phyloP scores from a whole-genome alignment of 2,797 vertebrate species.

The Ptychadena robeensis region DNA sequence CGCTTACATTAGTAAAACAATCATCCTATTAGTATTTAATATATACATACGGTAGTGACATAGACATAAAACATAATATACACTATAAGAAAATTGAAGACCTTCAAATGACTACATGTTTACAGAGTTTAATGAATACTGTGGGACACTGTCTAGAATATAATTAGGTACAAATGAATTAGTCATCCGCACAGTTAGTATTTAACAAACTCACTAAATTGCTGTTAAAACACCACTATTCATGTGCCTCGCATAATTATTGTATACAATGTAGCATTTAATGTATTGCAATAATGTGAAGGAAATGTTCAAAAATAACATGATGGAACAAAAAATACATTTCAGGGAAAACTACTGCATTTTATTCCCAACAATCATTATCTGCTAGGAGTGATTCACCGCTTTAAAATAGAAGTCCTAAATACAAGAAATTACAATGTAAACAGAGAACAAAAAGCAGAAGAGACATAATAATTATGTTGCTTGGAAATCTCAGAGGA shows the following conservation, averaged over 20 bases:
- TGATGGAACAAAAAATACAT: background rate
- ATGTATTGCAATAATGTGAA: background rate
- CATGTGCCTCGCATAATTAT: conserved; percentile 8
- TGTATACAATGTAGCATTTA: conserved; percentile 3
- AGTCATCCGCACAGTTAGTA: conserved; percentile 18
- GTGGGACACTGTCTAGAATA: background rate
- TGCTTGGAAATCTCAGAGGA: background rate
- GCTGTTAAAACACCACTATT: conserved; percentile 9
- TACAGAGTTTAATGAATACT: conserved; percentile 11
- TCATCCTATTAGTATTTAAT: background rate
- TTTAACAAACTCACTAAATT: conserved; percentile 20
- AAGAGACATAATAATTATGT: background rate
- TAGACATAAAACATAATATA: background rate
- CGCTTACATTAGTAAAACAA: background rate
- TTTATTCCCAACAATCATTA: background rate
- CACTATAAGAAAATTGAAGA: background rate
- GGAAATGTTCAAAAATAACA: conserved; percentile 7
- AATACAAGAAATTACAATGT: background rate
- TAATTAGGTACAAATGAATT: conserved; percentile 20
- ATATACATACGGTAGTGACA: background rate
- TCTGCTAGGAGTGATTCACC: background rate
- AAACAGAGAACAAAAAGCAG: background rate
- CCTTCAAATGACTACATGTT: background rate
- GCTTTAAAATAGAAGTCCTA: background rate
- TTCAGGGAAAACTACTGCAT: background rate